phyloP scores from a whole-genome alignment of 2,113 vertebrate genomes.

The Syngnathus typhle region DNA sequence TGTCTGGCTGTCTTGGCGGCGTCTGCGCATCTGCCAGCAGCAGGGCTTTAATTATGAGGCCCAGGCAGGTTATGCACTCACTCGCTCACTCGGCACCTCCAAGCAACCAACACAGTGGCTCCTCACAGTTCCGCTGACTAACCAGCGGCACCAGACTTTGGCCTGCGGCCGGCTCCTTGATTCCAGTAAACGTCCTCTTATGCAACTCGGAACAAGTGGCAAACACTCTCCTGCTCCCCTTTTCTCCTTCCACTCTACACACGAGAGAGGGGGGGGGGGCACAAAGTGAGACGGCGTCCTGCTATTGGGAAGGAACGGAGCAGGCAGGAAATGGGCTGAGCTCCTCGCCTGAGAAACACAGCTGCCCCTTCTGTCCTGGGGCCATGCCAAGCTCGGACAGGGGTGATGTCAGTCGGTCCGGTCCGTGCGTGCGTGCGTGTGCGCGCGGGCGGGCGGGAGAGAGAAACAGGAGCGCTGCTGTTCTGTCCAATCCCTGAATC shows the following conservation, averaged over 20 bases:
- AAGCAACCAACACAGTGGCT: conserved; percentile 42
- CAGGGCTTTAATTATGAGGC: conserved; percentile 68
- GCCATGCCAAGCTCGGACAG: conserved; percentile 47
- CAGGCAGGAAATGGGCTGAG: conserved; percentile 50
- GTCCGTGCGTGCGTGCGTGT: conserved; percentile 14
- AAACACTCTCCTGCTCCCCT: conserved; percentile 56
- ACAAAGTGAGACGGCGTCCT: conserved; percentile 30
- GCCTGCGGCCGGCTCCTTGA: conserved; percentile 66
- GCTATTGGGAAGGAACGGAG: conserved; percentile 19
- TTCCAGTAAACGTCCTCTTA: conserved; percentile 76
- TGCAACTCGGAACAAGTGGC: conserved; percentile 72
- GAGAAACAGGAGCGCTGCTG: conserved; percentile 56
- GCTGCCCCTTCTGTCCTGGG: conserved; percentile 63
- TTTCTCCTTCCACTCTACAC: conserved; percentile 12
- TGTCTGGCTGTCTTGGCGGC: conserved; percentile 42
- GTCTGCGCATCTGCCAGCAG: conserved; percentile 62
- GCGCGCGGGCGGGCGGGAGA: no score
- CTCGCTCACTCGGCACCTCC: conserved; percentile 37
- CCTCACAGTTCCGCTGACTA: conserved; percentile 69
- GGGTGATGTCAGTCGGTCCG: conserved; percentile 19
- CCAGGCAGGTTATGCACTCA: conserved; percentile 58
- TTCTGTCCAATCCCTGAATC: conserved; percentile 28
- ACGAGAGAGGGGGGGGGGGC: background rate
- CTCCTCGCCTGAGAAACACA: conserved; percentile 60
- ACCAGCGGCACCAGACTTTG: conserved; percentile 74